Evolutionary conservation across 1,140 invertebrate genomes (phyloP).

Genomic region (Zeugodacus cucurbitae): DNA sequence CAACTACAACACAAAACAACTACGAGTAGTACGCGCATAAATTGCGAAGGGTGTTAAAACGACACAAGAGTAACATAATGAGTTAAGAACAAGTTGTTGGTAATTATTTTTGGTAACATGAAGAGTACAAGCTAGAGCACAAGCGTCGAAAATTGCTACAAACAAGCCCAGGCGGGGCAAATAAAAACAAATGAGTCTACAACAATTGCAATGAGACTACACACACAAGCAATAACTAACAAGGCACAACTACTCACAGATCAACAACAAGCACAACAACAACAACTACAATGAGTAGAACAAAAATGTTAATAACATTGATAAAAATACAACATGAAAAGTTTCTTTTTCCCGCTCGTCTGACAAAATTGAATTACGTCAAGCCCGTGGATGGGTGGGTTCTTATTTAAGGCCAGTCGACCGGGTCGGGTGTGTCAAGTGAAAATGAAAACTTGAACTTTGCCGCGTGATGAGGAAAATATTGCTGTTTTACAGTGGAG

Average conservation of each 20-base stretch:
- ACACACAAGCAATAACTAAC: background rate
- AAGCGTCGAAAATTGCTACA: background rate
- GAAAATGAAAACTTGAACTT: constrained; percentile 8
- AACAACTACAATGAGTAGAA: background rate
- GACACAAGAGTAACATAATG: background rate
- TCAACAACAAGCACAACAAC: background rate
- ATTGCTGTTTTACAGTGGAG: background rate
- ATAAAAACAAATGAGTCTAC: background rate
- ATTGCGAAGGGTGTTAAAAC: background rate
- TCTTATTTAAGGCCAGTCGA: background rate
- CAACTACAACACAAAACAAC: background rate
- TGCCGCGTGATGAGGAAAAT: background rate
- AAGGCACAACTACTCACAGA: background rate
- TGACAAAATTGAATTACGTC: constrained; percentile 19
- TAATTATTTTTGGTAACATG: constrained; percentile 18
- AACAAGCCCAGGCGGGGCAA: background rate
- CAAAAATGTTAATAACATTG: background rate
- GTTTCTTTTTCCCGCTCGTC: background rate
- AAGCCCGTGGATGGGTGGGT: background rate
- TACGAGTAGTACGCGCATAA: background rate
- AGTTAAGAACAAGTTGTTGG: background rate
- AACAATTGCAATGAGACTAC: background rate
- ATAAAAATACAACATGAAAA: constrained; percentile 12
- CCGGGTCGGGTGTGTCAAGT: background rate
- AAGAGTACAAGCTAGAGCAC: background rate